These are phyloP conservation scores for Chaetodon auriga DNA, from an alignment of 2,113 vertebrate species.

Conservation along the genomic window DNA sequence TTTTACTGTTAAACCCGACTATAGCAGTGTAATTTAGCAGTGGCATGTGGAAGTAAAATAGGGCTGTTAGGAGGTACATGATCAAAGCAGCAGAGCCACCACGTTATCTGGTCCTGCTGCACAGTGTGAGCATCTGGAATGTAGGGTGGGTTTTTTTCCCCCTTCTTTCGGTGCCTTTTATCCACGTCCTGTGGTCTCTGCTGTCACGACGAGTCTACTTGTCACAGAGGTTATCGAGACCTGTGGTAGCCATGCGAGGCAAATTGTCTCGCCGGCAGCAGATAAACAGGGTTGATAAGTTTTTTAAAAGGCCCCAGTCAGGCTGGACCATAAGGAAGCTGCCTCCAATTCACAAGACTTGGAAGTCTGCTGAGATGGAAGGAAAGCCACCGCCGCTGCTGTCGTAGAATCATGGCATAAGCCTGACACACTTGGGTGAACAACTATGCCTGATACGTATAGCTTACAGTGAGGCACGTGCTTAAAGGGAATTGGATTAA, in stretches of 20 bases:
- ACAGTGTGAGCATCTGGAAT: conserved; percentile 67
- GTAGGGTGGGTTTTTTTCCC: conserved; percentile 1
- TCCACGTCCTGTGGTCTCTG: conserved; percentile 35
- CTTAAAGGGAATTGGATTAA: conserved; percentile 78
- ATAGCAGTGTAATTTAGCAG: conserved; percentile 47
- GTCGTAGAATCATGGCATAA: conserved; percentile 62
- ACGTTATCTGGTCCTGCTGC: conserved; percentile 57
- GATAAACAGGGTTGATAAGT: conserved; percentile 66
- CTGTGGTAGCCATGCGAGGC: conserved; percentile 54
- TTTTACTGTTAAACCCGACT: conserved; percentile 41
- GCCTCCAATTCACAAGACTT: conserved; percentile 53
- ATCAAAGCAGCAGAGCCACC: conserved; percentile 62
- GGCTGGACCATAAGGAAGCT: conserved; percentile 32
- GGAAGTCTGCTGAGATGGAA: conserved; percentile 55
- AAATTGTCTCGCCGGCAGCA: conserved; percentile 35
- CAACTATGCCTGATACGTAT: conserved; percentile 63
- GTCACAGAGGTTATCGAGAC: conserved; percentile 67
- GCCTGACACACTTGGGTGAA: conserved; percentile 68
- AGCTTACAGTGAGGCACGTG: conserved; percentile 61
- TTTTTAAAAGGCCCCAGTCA: conserved; percentile 14
- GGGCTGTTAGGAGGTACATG: conserved; percentile 40
- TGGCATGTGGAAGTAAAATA: conserved; percentile 60
- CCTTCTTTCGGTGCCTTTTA: conserved; percentile 39
- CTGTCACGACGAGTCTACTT: conserved; percentile 46
- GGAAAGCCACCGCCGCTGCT: conserved; percentile 29